Conservation (phyloP, 1,140 invertebrate species). For the Zophobas morio region DNA sequence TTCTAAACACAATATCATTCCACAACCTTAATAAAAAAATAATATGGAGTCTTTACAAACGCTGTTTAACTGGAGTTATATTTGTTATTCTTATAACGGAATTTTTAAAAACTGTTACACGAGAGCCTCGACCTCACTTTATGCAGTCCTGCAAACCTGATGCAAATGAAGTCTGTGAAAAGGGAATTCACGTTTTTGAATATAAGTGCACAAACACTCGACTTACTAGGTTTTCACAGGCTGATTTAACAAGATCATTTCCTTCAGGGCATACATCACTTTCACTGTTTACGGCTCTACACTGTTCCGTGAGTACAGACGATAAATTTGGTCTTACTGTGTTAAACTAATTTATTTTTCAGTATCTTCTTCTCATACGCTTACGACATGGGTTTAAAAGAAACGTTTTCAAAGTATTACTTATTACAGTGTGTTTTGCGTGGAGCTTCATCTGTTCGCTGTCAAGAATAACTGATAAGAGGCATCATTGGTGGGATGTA, state of each 20-base stretch:
- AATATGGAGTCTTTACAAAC: conserved; percentile 55
- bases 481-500: conserved; percentile 88
- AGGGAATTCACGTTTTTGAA: conserved; percentile 72
- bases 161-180: conserved; percentile 72
- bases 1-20: conserved; percentile 39
- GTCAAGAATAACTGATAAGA: conserved; percentile 78
- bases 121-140: conserved; percentile 81
- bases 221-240: conserved; percentile 69
- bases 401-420: conserved; percentile 68
- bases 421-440: conserved; percentile 74
- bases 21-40: conserved; percentile 16
- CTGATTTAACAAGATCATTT: conserved; percentile 83
- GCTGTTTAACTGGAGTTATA: conserved; percentile 54
- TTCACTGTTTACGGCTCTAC: conserved; percentile 77
- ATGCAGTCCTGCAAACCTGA: conserved; percentile 78
- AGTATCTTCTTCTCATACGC: conserved; percentile 79
- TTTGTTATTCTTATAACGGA: conserved; percentile 66
- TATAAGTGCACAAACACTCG: conserved; percentile 77
- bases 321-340: background rate
- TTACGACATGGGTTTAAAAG: conserved; percentile 57
- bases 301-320: conserved; percentile 77
- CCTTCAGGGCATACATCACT: conserved; percentile 84
- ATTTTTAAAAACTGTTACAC: conserved; percentile 69
- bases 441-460: conserved; percentile 78
- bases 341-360: conserved; percentile 47